Evolutionary conservation across 2,113 vertebrate species (phyloP), one percentile per base, ranked within the genome.

Genomic region (Urocolius indicus): DNA sequence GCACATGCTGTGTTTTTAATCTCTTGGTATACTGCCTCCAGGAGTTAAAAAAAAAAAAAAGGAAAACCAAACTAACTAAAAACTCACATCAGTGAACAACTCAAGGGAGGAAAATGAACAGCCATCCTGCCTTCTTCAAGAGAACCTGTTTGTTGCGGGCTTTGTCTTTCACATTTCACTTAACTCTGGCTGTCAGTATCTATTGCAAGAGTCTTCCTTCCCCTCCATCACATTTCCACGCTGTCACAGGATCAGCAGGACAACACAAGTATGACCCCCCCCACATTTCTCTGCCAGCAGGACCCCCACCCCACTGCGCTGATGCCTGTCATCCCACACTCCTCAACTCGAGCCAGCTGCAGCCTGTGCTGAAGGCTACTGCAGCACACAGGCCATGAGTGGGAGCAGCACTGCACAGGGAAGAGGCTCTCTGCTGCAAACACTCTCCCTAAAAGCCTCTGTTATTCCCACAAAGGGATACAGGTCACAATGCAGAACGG

Each of bases 271-370:
- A 49, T 19, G 87, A 17, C 5, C 16, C 26, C 29, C n/a, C 3
- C 1, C 55, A 41, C 55, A 41, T 41, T 19, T 61, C 17, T 52
- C 34, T 62, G 15, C 3, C 13, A 59, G 34, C 27, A 72, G 34
- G 26, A 13, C 3, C 17, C n/a, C 18, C 7, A 63, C 0, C 5
- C 32, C 1, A 0, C 54, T 3, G 1, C 0, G 3, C 57, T 65
- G 27, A 32, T 5, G 5, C 12, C 26, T 32, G 22, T 17, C 5
- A 12, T 34, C n/a, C 30, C 10, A 5, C 12, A 14, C 1, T 13
- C 19, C 58, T 65, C 26, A 36, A 13, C 8, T 6, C 14, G 7
- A 65, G 61, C 32, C 62, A 55, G 12, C 16, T 4, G 26, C 27
- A 86, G 45, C 65, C 74, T 20, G 13, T 58, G 57, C 34, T 16